Conservation (phyloP, 2,888 invertebrate genomes). For the Tholera decimalis region DNA sequence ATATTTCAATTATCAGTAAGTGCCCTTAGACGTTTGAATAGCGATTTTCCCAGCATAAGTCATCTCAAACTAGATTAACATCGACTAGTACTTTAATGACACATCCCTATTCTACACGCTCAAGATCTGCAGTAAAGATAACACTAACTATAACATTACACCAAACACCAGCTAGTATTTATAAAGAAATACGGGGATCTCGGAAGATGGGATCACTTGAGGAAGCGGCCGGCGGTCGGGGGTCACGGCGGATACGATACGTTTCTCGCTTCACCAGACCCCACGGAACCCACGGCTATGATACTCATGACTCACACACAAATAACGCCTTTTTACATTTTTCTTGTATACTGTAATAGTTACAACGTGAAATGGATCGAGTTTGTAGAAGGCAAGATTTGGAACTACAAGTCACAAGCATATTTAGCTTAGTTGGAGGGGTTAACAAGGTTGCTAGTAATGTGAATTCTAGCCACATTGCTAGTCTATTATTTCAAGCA, state of each 20-base stretch:
- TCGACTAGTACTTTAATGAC: slow-evolving; percentile 2
- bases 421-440: too few relatives aligned
- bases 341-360: slow-evolving; percentile 13
- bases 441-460: too few relatives aligned
- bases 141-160: slow-evolving; percentile 39
- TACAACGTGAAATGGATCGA: not conserved
- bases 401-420: not conserved
- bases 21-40: not conserved
- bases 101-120: slow-evolving; percentile 1
- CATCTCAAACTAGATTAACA: not conserved
- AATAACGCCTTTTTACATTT: slow-evolving; percentile 51
- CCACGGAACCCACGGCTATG: slow-evolving; percentile 48
- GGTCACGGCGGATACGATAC: slow-evolving; percentile 85
- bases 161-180: slow-evolving; percentile 60
- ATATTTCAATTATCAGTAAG: too few relatives aligned
- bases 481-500: too few relatives aligned
- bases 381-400: slow-evolving; percentile 2
- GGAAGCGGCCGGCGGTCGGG: slow-evolving; percentile 84
- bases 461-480: too few relatives aligned
- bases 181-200: slow-evolving; percentile 75
- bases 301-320: slow-evolving; percentile 41
- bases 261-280: slow-evolving; percentile 72
- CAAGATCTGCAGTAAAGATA: slow-evolving; percentile 24
- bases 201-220: slow-evolving; percentile 86
- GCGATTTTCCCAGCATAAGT: not conserved